Evolutionary conservation across 2,888 invertebrate genomes (phyloP), one percentile per base, ranked within the genome.

Genomic region (Digitonthophagus gazella): DNA sequence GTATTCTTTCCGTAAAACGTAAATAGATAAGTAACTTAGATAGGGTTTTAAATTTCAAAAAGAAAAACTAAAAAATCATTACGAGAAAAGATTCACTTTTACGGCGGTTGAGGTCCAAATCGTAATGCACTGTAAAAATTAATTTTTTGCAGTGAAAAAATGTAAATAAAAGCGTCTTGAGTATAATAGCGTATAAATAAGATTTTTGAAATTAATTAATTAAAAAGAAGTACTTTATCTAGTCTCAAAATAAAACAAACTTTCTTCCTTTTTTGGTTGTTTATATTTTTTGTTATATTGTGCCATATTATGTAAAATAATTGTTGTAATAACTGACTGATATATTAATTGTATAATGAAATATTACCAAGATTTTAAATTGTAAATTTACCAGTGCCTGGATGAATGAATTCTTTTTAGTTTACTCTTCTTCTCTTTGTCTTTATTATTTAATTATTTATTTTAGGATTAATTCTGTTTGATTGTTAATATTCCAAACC

Each of bases 321-420:
- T 57, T 57, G 15, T 15, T 57, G 79, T 67, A 80, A 78, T 79
- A 78, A 80, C 79, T 74, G 75, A 79, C 79, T 79, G 79, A 78
- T 77, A 75, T 57, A 57, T 20, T 61, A 72, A 75, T 69, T 71
- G 67, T 71, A 67, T 76, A 73, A 44, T 44, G 28, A 44, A 44
- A 44, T 5, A 11, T 44, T 44, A 11, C 28, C 28, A 11, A 44
- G 28, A 44, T 44, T n/a, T n/a, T 74, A 76, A 75, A 76, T 76
- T 77, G 77, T 76, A 78, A 75, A 79, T 78, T 76, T 78, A 75
- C 79, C 80, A 80, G 80, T 80, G 80, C 79, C 80, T 80, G 79
- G 76, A 74, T 75, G 73, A 73, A 72, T 74, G 72, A 69, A 69
- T 67, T 74, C 69, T 73, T 72, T 72, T 71, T 57, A 71, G 67